These are phyloP conservation scores for Pseudomyrmex pallidus DNA, from an alignment of 1,140 invertebrate genomes.

Conservation along the genomic window DNA sequence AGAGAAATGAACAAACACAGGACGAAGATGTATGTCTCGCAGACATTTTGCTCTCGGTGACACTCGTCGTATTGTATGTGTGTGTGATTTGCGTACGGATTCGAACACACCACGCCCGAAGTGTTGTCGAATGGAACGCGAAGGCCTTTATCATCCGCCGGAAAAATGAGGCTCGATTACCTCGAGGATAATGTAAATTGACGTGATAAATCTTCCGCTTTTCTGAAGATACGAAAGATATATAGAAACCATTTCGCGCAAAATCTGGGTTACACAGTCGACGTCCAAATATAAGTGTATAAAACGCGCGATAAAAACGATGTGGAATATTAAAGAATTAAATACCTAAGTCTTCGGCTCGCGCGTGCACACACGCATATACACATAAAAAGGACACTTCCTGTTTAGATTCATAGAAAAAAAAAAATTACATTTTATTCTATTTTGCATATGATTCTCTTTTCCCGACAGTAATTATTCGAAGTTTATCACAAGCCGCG, in stretches of 20 bases:
- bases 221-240: constrained; percentile 34
- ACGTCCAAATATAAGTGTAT: constrained; percentile 16
- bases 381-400: neutral
- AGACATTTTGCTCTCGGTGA: constrained; percentile 30
- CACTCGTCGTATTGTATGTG: constrained; percentile 19
- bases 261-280: constrained; percentile 18
- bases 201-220: constrained; percentile 49
- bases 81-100: constrained; percentile 39
- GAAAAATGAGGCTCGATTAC: constrained; percentile 50
- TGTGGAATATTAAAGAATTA: no score
- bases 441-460: neutral
- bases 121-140: constrained; percentile 50
- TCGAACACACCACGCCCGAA: constrained; percentile 22
- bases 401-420: neutral
- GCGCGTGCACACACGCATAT: no score
- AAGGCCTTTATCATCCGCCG: constrained; percentile 36
- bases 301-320: neutral
- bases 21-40: constrained; percentile 59
- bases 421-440: neutral
- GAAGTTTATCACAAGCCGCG: neutral
- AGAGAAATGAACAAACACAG: neutral
- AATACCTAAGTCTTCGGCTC: no score
- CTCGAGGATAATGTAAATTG: constrained; percentile 49
- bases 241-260: constrained; percentile 35
- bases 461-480: neutral